phyloP scores from a whole-genome alignment of 1,140 invertebrate species.

The Hyphantria cunea region DNA sequence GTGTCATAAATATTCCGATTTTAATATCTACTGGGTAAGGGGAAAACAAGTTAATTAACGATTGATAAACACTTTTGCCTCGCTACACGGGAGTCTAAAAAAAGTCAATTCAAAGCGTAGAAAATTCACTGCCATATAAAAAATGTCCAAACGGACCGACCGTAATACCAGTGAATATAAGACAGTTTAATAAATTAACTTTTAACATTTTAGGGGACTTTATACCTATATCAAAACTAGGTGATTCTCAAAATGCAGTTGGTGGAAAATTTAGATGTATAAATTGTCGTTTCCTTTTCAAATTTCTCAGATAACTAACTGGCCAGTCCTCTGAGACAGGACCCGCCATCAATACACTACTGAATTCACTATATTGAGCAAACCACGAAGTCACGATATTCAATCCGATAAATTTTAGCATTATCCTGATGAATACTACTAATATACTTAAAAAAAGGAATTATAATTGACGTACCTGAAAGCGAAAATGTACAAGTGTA shows the following conservation, averaged over 20 bases:
- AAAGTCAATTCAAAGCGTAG: background rate
- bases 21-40: no score
- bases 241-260: conserved; percentile 3
- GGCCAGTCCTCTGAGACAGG: conserved; percentile 16
- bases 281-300: conserved; percentile 9
- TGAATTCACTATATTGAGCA: conserved; percentile 34
- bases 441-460: background rate
- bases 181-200: conserved; percentile 3
- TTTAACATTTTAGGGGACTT: conserved; percentile 4
- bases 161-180: background rate
- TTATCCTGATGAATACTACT: conserved; percentile 38
- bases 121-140: background rate
- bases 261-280: conserved; percentile 20
- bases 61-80: background rate
- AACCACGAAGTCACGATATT: conserved; percentile 20
- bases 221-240: background rate
- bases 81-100: background rate
- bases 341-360: conserved; percentile 27
- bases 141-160: background rate
- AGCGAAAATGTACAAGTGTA: background rate
- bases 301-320: conserved; percentile 32
- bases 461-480: background rate
- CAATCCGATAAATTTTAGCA: conserved; percentile 31
- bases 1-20: no score
- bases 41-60: no score